These are phyloP conservation scores for Stenchaetothrips biformis DNA, from an alignment of 2,888 invertebrate species.

Conservation along the genomic window DNA sequence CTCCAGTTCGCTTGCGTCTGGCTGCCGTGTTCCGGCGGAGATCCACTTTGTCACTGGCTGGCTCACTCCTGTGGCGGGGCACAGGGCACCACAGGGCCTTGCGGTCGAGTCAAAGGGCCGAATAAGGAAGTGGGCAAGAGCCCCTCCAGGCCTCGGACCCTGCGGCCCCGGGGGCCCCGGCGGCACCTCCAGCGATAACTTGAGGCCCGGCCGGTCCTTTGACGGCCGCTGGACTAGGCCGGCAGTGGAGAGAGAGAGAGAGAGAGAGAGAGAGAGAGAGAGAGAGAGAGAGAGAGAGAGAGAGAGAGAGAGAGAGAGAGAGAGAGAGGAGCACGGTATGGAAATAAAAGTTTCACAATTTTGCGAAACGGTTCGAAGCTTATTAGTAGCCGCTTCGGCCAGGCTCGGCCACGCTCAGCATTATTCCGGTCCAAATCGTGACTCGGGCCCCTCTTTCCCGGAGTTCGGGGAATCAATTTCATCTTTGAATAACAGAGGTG, in stretches of 20 bases:
- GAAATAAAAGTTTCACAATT: background rate
- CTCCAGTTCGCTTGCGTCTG: no score
- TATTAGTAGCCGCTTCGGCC: background rate
- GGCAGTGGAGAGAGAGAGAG: no score
- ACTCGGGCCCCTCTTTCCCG: background rate
- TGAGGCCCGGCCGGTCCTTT: background rate
- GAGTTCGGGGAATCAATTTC: constrained; percentile 15
- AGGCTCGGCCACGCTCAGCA: no score
- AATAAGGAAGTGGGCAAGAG: background rate
- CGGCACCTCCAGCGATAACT: background rate
- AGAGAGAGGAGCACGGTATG: background rate
- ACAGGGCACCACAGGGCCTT: background rate
- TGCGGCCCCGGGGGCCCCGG: background rate
- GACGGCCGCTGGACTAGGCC: background rate
- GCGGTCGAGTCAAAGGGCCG: background rate
- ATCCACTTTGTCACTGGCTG: background rate
- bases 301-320: no score
- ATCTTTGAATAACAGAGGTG: constrained; percentile 14
- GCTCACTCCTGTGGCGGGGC: background rate
- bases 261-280: background rate
- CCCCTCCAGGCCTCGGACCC: background rate
- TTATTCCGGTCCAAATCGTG: background rate
- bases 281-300: background rate
- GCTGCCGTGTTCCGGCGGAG: background rate
- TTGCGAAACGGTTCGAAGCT: background rate